Evolutionary conservation across 1,140 invertebrate species (phyloP).

Genomic region (Drosophila santomea): DNA sequence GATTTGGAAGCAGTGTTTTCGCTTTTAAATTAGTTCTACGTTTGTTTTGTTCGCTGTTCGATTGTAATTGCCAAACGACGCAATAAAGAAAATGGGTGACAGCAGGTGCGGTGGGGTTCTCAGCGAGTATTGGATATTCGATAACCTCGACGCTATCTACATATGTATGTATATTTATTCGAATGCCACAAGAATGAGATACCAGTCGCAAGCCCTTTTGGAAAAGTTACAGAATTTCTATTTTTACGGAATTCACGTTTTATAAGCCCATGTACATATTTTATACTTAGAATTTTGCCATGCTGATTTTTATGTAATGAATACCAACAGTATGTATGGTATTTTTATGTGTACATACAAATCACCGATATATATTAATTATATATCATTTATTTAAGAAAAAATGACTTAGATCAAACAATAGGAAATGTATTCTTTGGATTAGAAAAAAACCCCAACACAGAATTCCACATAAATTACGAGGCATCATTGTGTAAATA

Average conservation of each 20-base stretch:
- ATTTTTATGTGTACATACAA: too few relatives aligned
- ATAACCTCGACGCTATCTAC: slow-evolving; percentile 38
- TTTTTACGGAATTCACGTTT: not conserved
- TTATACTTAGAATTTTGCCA: too few relatives aligned
- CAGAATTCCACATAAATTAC: too few relatives aligned
- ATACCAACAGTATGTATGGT: too few relatives aligned
- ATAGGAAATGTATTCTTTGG: too few relatives aligned
- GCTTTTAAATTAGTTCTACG: slow-evolving; percentile 23
- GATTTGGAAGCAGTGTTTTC: slow-evolving; percentile 13
- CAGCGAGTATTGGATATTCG: slow-evolving; percentile 14
- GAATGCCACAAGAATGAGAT: not conserved
- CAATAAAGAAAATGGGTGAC: slow-evolving; percentile 37
- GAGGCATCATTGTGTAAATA: not conserved
- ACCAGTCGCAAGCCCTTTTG: not conserved
- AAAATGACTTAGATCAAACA: too few relatives aligned
- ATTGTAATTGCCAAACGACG: slow-evolving; percentile 43
- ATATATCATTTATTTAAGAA: too few relatives aligned
- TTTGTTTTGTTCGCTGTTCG: slow-evolving; percentile 38
- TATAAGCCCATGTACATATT: too few relatives aligned
- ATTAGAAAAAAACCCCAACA: too few relatives aligned
- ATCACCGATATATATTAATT: too few relatives aligned
- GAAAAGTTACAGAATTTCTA: not conserved
- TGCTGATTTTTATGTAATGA: too few relatives aligned
- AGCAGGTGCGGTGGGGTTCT: not conserved
- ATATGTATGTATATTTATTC: not conserved